phyloP scores from a whole-genome alignment of 2,797 vertebrate species.

The Pangasius sanitwongsei region DNA sequence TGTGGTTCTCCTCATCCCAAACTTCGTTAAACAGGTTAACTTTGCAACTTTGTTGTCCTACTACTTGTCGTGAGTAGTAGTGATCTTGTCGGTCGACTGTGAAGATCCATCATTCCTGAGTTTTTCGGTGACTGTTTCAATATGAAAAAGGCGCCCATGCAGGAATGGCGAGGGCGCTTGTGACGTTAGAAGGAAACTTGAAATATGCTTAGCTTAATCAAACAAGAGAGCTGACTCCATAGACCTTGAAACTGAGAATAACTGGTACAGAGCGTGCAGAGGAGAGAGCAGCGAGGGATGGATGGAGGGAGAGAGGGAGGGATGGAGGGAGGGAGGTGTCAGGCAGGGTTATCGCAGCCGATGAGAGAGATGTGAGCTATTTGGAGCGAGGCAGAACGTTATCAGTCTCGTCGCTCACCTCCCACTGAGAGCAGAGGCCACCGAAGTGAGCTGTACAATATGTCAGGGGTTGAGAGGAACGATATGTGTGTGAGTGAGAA shows the following conservation, averaged over 20 bases:
- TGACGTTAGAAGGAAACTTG: conserved; percentile 13
- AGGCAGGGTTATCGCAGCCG: not conserved
- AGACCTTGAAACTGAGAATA: conserved; percentile 19
- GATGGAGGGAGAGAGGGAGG: not conserved
- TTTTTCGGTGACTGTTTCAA: not conserved
- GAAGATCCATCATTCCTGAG: conserved; percentile 15
- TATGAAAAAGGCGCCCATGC: not conserved
- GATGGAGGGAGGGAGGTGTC: not conserved
- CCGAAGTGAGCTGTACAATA: conserved; percentile 43
- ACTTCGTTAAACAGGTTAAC: not conserved
- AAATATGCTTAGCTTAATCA: conserved; percentile 13
- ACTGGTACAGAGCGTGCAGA: not conserved
- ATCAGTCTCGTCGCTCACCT: conserved; percentile 38
- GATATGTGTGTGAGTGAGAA: not conserved
- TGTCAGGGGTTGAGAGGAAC: conserved; percentile 18
- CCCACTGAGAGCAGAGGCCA: conserved; percentile 46
- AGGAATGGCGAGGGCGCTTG: not conserved
- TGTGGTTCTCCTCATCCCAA: not conserved
- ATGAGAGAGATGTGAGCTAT: not conserved
- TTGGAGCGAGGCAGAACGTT: conserved; percentile 19
- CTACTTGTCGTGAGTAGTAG: not conserved
- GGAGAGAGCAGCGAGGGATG: not conserved
- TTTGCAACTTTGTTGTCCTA: not conserved
- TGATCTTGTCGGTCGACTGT: not conserved
- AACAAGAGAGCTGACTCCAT: conserved; percentile 13